These are phyloP conservation scores for Thera obeliscata DNA, from an alignment of 2,888 invertebrate genomes.

Conservation along the genomic window DNA sequence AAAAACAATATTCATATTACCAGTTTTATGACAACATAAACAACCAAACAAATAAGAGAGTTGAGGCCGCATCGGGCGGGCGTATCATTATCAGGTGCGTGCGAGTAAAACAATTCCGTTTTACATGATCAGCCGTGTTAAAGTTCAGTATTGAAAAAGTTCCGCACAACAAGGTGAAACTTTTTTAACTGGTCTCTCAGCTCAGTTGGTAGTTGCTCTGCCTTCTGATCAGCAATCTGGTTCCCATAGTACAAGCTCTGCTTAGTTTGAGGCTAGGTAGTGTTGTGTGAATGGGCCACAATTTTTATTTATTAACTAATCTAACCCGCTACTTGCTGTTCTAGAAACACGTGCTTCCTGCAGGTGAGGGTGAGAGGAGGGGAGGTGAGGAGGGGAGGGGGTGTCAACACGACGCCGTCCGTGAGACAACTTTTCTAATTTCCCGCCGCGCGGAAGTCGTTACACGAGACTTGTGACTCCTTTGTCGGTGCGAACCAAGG, in stretches of 20 bases:
- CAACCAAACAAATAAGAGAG: conserved; percentile 5
- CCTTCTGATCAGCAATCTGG: too few species aligned
- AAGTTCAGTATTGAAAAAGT: conserved; percentile 28
- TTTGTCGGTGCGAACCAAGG: conserved; percentile 9
- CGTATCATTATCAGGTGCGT: conserved; percentile 10
- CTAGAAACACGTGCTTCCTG: too few species aligned
- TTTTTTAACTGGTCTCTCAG: too few species aligned
- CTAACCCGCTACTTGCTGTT: too few species aligned
- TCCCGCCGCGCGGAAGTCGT: conserved; percentile 37
- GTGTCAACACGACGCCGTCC: conserved; percentile 21
- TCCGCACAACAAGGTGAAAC: not conserved
- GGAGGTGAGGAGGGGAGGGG: not conserved
- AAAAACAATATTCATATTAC: conserved; percentile 1
- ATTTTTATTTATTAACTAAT: too few species aligned
- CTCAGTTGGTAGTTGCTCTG: too few species aligned
- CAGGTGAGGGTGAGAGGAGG: too few species aligned
- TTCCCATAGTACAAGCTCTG: too few species aligned
- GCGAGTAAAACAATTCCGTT: conserved; percentile 22
- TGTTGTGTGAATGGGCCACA: too few species aligned
- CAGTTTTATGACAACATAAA: not conserved
- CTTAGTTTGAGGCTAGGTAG: too few species aligned
- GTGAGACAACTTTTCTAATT: conserved; percentile 40
- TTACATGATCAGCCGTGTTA: conserved; percentile 19
- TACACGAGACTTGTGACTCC: conserved; percentile 33
- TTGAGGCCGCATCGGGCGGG: conserved; percentile 6